These are phyloP conservation scores for Pseudotriccus pelzelni DNA, from an alignment of 2,797 vertebrate genomes.

Conservation along the genomic window DNA sequence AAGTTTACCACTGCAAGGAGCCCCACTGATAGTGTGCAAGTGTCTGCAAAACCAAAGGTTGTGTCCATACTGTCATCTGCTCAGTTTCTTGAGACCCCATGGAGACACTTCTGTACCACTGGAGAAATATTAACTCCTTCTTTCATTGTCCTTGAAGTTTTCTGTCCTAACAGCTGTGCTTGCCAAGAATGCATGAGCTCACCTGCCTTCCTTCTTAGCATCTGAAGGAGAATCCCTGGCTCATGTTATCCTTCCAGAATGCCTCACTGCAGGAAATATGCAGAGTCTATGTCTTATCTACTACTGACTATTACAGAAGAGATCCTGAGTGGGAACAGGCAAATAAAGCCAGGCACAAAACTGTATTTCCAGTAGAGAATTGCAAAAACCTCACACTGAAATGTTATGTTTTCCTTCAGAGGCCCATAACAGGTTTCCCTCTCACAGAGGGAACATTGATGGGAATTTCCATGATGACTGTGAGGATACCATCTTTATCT, in stretches of 20 bases:
- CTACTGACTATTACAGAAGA: not conserved
- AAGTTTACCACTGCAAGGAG: not conserved
- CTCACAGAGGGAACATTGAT: not conserved
- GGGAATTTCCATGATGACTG: not conserved
- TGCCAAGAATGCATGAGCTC: not conserved
- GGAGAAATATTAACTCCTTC: not conserved
- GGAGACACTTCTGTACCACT: not conserved
- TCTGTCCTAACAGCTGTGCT: not conserved
- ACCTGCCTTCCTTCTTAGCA: not conserved
- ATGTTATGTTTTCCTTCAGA: not conserved
- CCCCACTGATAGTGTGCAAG: not conserved
- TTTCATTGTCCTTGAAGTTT: not conserved
- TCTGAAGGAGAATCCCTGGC: not conserved
- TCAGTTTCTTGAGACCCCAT: fast-evolving
- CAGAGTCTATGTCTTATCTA: not conserved
- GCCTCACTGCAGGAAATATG: not conserved
- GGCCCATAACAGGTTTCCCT: not conserved
- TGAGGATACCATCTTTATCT: not conserved
- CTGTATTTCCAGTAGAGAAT: not conserved
- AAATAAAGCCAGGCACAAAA: not conserved
- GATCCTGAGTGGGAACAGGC: not conserved
- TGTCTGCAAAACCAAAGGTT: not conserved
- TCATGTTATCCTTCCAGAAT: not conserved
- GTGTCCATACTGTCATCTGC: not conserved
- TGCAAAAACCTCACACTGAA: not conserved